Base-by-base conservation (phyloP, 2,113 vertebrate genomes). In the Oenanthe melanoleuca region DNA sequence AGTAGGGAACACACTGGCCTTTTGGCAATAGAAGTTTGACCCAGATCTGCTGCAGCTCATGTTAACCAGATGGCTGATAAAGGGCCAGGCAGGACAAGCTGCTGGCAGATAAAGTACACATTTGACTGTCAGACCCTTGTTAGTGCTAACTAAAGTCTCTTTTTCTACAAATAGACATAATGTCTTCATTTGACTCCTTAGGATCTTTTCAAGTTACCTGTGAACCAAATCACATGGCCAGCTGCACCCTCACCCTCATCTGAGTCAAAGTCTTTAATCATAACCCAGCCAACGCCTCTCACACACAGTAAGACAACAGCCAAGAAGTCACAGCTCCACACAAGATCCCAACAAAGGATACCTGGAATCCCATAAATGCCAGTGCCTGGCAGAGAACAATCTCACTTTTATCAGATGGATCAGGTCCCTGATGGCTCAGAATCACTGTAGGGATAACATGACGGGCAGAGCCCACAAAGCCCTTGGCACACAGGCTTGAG, bases 151-250 rank as follows among this genome's bases (percentile, higher is more conserved):
- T 57, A 11, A 45, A 78, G 8, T 47, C 9, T 79, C 55, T 80
- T 21, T 25, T 91, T 65, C 42, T 49, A 45, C 25, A 66, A 59
- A 57, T 37, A 19, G 29, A 12, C 26, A 87, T 60, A 1, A 45
- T 57, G 86, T 59, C 80, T 53, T 66, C 24, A 12, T 50, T 25
- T 63, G 42, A 61, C 12, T 83, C 34, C 31, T 69, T 26, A 34
- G 9, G 22, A 61, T 33, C 50, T 47, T 73, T 73, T 61, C 63
- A 94, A 80, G 61, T 38, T 12, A 33, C 8, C 52, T 29, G 25
- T 31, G 57, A 67, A 19, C 2, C 34, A 78, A 78, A 59, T 22
- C 53, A 40, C 0, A 0, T 8, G 19, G 53, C 40, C 38, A 57
- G 40, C 10, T 42, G 37, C 61, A 82, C 16, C 12, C 44, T 82